These are phyloP conservation scores for Manacus vitellinus DNA, from an alignment of 2,113 vertebrate species.

Conservation along the genomic window DNA sequence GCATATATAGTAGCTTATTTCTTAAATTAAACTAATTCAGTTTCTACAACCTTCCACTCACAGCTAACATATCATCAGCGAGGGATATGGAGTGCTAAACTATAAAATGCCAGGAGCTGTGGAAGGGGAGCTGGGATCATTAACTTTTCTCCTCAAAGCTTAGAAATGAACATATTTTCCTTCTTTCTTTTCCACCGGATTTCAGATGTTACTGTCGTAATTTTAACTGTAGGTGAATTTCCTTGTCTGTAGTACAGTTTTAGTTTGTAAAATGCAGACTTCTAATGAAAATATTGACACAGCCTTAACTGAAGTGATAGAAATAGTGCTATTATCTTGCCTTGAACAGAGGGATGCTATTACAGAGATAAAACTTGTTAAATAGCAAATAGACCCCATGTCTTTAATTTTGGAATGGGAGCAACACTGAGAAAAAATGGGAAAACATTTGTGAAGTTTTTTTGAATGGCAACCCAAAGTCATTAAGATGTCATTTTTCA, in stretches of 20 bases:
- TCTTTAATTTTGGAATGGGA: background rate
- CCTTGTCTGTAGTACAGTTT: background rate
- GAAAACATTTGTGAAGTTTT: background rate
- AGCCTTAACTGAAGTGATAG: background rate
- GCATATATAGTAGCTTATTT: background rate
- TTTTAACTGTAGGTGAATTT: slow-evolving; percentile 15
- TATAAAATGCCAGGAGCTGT: slow-evolving; percentile 29
- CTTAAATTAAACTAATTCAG: slow-evolving; percentile 37
- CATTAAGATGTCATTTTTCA: background rate
- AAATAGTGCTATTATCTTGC: slow-evolving; percentile 17
- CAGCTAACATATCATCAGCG: slow-evolving; percentile 12
- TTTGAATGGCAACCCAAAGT: background rate
- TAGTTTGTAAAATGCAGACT: background rate
- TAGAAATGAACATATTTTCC: background rate
- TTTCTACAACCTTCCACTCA: slow-evolving; percentile 22
- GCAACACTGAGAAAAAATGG: background rate
- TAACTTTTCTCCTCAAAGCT: slow-evolving; percentile 27
- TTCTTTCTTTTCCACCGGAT: slow-evolving; percentile 4
- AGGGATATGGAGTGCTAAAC: background rate
- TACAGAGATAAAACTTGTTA: background rate
- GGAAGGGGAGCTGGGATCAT: background rate
- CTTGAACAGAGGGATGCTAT: background rate
- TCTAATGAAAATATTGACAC: slow-evolving; percentile 63
- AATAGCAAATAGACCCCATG: background rate
- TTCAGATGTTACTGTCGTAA: slow-evolving; percentile 11